These are phyloP conservation scores for Trachops cirrhosus DNA, from an alignment of 2,797 vertebrate genomes.

Conservation along the genomic window DNA sequence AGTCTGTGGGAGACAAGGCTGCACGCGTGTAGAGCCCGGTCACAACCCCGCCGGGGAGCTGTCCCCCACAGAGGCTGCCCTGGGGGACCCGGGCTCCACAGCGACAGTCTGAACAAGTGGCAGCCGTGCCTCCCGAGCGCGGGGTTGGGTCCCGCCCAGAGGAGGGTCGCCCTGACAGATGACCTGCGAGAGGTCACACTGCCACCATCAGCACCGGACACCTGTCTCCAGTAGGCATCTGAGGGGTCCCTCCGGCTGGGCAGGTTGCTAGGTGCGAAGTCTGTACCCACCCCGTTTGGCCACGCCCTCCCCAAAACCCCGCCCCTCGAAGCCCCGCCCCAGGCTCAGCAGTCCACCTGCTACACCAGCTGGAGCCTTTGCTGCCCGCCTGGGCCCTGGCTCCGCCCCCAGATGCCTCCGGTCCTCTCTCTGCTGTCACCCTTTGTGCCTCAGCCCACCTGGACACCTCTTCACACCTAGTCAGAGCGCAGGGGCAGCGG, in stretches of 20 bases:
- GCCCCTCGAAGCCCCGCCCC: too few species aligned
- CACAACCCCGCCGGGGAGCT: not conserved
- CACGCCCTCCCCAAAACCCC: not conserved
- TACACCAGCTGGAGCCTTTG: too few species aligned
- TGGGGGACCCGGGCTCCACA: not conserved
- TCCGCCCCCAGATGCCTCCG: rapidly evolving
- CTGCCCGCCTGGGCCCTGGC: not conserved
- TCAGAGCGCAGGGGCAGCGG: rapidly evolving
- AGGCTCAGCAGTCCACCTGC: too few species aligned
- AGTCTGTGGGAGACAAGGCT: not conserved
- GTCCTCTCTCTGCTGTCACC: not conserved
- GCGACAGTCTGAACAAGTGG: not conserved
- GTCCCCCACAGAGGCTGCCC: not conserved
- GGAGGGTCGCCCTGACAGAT: too few species aligned
- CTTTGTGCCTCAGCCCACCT: not conserved
- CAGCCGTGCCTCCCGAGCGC: not conserved
- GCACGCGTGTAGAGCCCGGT: not conserved
- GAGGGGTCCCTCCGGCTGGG: rapidly evolving
- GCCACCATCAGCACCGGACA: rapidly evolving
- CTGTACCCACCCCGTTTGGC: not conserved
- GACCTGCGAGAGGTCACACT: too few species aligned
- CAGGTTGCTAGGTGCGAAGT: rapidly evolving
- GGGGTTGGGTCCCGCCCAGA: not conserved
- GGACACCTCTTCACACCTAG: not conserved
- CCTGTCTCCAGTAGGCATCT: not conserved